Percentiles rank a stretch among this genome's conserved stretches.
Conservation (phyloP, 2,797 vertebrate species). For the Allobates femoralis region DNA sequence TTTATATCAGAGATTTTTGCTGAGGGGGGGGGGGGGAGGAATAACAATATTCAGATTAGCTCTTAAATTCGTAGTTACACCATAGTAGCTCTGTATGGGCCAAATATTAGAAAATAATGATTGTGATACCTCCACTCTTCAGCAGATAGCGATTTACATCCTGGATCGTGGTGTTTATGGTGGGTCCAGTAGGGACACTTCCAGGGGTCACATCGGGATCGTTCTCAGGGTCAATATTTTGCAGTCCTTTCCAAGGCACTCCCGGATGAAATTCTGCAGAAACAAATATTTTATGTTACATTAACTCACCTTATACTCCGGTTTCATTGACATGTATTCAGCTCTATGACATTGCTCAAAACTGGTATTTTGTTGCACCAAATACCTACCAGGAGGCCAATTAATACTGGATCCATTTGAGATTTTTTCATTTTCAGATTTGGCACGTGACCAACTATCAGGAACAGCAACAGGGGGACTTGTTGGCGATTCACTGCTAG, state of each 20-base stretch:
- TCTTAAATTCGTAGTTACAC: neutral
- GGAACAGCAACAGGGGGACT: slow-evolving; percentile 88
- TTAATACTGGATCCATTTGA: slow-evolving; percentile 96
- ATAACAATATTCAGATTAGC: neutral
- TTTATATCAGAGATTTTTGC: slow-evolving; percentile 97
- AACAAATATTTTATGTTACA: neutral
- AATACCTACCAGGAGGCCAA: slow-evolving; percentile 93
- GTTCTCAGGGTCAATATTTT: slow-evolving; percentile 97
- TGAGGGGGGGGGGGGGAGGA: no score
- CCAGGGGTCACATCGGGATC: slow-evolving; percentile 98
- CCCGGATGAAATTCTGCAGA: slow-evolving; percentile 94
- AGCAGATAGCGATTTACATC: slow-evolving; percentile 98
- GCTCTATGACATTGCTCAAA: no score
- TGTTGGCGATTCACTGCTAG: slow-evolving; percentile 89
- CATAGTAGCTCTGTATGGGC: neutral
- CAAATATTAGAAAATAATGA: neutral
- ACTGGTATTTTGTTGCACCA: neutral
- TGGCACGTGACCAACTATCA: slow-evolving; percentile 97
- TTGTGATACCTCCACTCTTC: slow-evolving; percentile 88
- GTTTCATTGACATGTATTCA: neutral
- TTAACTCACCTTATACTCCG: neutral
- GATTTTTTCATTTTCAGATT: slow-evolving; percentile 93
- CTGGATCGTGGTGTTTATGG: slow-evolving; percentile 97
- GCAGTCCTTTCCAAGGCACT: slow-evolving; percentile 98
- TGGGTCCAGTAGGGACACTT: slow-evolving; percentile 94